phyloP scores from a whole-genome alignment of 2,888 invertebrate genomes.

The Metopia argyrocephala region DNA sequence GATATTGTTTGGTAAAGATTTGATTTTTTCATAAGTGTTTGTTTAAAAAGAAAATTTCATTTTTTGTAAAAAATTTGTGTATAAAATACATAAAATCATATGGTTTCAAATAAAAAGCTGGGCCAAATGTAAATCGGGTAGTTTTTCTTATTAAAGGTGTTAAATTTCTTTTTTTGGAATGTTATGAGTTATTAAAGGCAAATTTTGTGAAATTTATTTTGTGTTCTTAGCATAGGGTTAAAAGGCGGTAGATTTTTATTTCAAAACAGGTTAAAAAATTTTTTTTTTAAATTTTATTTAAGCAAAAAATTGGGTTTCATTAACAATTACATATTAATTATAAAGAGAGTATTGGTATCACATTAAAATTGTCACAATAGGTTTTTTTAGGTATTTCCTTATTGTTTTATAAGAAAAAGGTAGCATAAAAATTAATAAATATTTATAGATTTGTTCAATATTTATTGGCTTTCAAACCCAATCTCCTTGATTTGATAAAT shows the following conservation, averaged over 20 bases:
- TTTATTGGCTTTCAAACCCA: constrained; percentile 69
- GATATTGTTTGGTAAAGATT: background rate
- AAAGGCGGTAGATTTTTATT: constrained; percentile 20
- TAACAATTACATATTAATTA: background rate
- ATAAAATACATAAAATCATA: constrained; percentile 29
- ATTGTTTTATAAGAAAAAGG: constrained; percentile 8
- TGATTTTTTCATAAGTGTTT: constrained; percentile 11
- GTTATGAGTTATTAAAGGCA: constrained; percentile 36
- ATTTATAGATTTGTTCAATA: no score
- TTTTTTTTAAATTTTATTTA: constrained; percentile 42
- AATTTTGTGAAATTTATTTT: constrained; percentile 5
- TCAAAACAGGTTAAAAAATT: constrained; percentile 22
- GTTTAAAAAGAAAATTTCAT: constrained; percentile 11
- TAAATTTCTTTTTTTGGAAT: constrained; percentile 1
- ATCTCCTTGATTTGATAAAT: constrained; percentile 71
- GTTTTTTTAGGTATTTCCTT: constrained; percentile 21
- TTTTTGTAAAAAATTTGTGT: constrained; percentile 25
- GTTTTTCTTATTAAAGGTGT: background rate
- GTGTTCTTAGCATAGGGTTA: background rate
- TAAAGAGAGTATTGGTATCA: constrained; percentile 46
- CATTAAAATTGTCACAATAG: constrained; percentile 40
- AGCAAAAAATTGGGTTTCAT: constrained; percentile 47
- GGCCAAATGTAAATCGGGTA: constrained; percentile 22
- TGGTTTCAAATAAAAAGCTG: constrained; percentile 11
- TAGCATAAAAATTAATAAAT: constrained; percentile 20